Base-by-base conservation (phyloP, 2,888 invertebrate genomes). In the Endotricha flammealis region DNA sequence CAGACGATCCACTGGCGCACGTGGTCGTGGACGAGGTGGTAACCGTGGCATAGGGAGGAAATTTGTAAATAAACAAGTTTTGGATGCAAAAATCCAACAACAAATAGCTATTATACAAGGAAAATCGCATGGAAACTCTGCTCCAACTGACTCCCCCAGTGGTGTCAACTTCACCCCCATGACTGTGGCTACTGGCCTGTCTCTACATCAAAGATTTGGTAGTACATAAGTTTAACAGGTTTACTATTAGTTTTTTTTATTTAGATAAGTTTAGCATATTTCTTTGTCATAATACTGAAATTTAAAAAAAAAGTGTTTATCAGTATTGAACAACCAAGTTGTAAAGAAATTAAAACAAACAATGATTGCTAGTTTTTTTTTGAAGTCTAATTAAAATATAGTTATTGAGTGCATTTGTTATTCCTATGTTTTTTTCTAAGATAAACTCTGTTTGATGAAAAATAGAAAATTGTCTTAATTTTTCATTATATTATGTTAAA, bases 51-150 rank as follows among this genome's bases (percentile, higher is more conserved):
- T 82, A 27, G 73, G 78, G 1, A 59, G 72, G 9, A 82, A 81
- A 1, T 83, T 83, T 64, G 56, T 66, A 4, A 78, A 72, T 47
- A 83, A 83, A 48, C 80, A 75, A 53, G 57, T 75, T 5, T 56
- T 87, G 7, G 79, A 87, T 62, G 63, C 75, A 1, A 75, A 73
- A 46, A 56, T 87, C 5, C 87, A 87, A 43, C 65, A 78, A 46
- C 81, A 87, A 60, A 87, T 87, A 42, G 87, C 87, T 36, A 73
- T 64, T 35, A 68, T 87, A 32, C 87, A 87, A 50, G 80, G 81
- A 20, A 82, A 80, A 56, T 53, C 56, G 10, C 68, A 57, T 50
- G 68, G 66, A 4, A 53, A 23, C 29, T 40, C 38, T 16, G 8
- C 47, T 1, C 31, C 46, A 9, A 46, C 32, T 32, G 71, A 72